Conservation (phyloP, 2,888 invertebrate species). For the Sipunculus nudus region DNA sequence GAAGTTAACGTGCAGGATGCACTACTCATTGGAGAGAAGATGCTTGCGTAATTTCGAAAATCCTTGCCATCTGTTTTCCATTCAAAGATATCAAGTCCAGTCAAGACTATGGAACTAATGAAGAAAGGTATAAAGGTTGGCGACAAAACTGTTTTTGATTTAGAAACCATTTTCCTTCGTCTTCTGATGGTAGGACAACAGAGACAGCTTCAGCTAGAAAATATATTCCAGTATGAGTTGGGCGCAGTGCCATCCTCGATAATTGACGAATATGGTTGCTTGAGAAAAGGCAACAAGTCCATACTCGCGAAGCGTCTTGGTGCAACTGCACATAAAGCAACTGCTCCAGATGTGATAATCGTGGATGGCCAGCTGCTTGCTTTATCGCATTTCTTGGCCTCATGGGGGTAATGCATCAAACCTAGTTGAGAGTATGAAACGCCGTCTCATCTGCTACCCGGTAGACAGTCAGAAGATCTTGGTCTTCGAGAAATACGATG, state of each 20-base stretch:
- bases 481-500: too few relatives aligned
- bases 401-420: too few relatives aligned
- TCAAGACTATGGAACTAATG: constrained; percentile 6
- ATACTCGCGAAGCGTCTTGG: too few relatives aligned
- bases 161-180: constrained; percentile 1
- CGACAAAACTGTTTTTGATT: not conserved
- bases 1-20: constrained; percentile 9
- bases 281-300: too few relatives aligned
- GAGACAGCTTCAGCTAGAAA: not conserved
- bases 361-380: too few relatives aligned
- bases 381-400: too few relatives aligned
- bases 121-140: constrained; percentile 1
- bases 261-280: constrained; percentile 6
- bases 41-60: not conserved
- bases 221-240: too few relatives aligned
- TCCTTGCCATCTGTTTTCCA: not conserved
- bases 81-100: not conserved
- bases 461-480: too few relatives aligned
- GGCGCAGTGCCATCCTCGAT: not conserved
- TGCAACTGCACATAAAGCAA: too few relatives aligned
- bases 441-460: too few relatives aligned
- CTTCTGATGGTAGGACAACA: constrained; percentile 2
- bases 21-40: constrained; percentile 3
- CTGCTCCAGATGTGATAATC: too few relatives aligned
- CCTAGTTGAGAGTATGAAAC: too few relatives aligned